Percentiles rank a stretch among this genome's conserved stretches.
Conservation (phyloP, 1,140 invertebrate genomes). For the Drosophila baimaii region DNA sequence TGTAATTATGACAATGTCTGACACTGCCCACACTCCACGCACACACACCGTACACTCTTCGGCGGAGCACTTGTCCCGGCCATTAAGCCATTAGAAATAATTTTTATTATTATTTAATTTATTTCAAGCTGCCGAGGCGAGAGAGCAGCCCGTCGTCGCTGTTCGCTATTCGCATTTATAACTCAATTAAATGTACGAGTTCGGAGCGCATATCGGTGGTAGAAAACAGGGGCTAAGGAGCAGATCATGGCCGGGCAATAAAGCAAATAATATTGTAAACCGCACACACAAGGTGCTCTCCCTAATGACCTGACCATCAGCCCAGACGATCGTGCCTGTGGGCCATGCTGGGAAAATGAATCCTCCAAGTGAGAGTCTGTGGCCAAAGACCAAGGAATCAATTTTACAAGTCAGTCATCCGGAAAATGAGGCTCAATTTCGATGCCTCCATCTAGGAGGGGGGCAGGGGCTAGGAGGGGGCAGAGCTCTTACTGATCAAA, state of each 20-base stretch:
- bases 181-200: slow-evolving; percentile 65
- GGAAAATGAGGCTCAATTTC: slow-evolving; percentile 43
- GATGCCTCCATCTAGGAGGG: neutral
- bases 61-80: slow-evolving; percentile 13
- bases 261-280: slow-evolving; percentile 47
- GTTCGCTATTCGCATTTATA: slow-evolving; percentile 54
- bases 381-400: slow-evolving; percentile 15
- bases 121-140: slow-evolving; percentile 24
- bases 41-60: slow-evolving; percentile 10
- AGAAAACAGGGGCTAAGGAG: slow-evolving; percentile 20
- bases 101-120: slow-evolving; percentile 81
- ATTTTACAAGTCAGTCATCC: slow-evolving; percentile 43
- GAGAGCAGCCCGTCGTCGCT: neutral
- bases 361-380: slow-evolving; percentile 26
- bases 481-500: slow-evolving; percentile 32
- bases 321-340: slow-evolving; percentile 37
- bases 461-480: too few species aligned
- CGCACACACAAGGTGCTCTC: slow-evolving; percentile 31
- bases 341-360: slow-evolving; percentile 13
- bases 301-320: slow-evolving; percentile 21
- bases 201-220: slow-evolving; percentile 3
- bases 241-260: slow-evolving; percentile 42
- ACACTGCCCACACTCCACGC: slow-evolving; percentile 42
- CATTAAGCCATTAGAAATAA: slow-evolving; percentile 73
- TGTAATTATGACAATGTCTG: slow-evolving; percentile 60